phyloP scores from a whole-genome alignment of 1,140 invertebrate species.

The Zaprionus ghesquierei region DNA sequence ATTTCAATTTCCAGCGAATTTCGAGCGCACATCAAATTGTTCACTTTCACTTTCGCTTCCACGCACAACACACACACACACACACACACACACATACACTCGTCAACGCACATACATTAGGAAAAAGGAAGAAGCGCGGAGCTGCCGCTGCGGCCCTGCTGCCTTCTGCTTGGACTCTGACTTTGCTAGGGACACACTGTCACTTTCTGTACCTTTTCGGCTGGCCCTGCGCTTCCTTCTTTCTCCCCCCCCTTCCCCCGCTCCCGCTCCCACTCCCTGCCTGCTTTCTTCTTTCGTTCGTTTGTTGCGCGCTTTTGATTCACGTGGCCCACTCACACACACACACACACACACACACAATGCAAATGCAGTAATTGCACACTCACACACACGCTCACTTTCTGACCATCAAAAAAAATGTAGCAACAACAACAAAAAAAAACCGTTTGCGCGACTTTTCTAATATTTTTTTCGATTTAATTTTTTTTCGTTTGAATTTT shows the following conservation, averaged over 20 bases:
- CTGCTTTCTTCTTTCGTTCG: constrained; percentile 12
- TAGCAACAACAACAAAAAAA: constrained; percentile 22
- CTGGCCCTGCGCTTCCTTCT: neutral
- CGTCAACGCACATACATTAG: no score
- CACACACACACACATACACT: neutral
- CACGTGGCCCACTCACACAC: constrained; percentile 61
- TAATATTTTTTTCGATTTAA: constrained; percentile 1
- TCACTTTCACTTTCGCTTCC: constrained; percentile 61
- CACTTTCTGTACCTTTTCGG: constrained; percentile 49
- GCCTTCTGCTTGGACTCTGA: neutral
- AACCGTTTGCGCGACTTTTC: neutral
- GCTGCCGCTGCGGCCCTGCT: constrained; percentile 5
- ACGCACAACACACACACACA: neutral
- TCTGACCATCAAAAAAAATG: constrained; percentile 16
- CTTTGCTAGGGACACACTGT: constrained; percentile 47
- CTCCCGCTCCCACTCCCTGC: no score
- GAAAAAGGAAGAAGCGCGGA: constrained; percentile 14
- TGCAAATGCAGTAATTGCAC: constrained; percentile 40
- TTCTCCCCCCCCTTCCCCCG: no score
- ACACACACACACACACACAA: constrained; percentile 8
- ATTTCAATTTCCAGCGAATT: constrained; percentile 6
- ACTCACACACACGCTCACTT: neutral
- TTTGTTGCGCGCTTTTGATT: constrained; percentile 75
- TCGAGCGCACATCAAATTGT: neutral
- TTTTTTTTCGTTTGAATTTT: neutral